Conservation (phyloP, 2,113 vertebrate species). For the Ellobius talpinus region DNA sequence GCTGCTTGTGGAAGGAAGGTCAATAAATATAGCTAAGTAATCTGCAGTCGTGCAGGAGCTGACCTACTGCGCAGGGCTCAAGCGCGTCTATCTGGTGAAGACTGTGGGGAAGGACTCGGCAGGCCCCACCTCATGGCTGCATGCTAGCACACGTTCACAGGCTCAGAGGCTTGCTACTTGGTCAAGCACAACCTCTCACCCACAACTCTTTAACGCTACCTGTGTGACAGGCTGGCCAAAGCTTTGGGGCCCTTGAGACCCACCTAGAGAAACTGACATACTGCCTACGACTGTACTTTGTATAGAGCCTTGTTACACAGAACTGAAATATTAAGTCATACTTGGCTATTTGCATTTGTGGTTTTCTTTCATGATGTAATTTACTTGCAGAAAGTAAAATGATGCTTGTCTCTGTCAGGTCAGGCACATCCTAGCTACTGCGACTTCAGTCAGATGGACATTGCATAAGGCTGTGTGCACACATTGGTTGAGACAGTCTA, state of each 20-base stretch:
- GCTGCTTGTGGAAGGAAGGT: slow-evolving; percentile 59
- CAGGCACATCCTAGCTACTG: background rate
- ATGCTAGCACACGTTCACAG: background rate
- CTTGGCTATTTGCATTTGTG: background rate
- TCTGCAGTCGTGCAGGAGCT: background rate
- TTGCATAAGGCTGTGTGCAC: slow-evolving; percentile 28
- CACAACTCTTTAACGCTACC: background rate
- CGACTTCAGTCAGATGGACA: slow-evolving; percentile 15
- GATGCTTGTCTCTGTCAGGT: background rate
- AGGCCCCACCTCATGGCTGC: background rate
- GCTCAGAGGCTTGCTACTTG: background rate
- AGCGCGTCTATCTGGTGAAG: slow-evolving; percentile 32
- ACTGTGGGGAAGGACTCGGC: slow-evolving; percentile 1
- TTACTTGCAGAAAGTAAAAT: slow-evolving; percentile 56
- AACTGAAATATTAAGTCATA: slow-evolving; percentile 32
- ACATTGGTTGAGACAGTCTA: slow-evolving; percentile 12
- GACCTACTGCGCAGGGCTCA: slow-evolving; percentile 18
- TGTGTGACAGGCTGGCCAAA: background rate
- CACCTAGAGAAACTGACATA: background rate
- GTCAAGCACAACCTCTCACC: slow-evolving; percentile 17
- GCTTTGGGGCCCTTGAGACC: slow-evolving; percentile 6
- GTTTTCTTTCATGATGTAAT: slow-evolving; percentile 6
- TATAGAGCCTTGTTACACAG: background rate
- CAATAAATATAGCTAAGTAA: slow-evolving; percentile 45
- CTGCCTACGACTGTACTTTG: slow-evolving; percentile 4